Evolutionary conservation across 2,888 invertebrate genomes (phyloP).

Genomic region (Dermolepida albohirtum): DNA sequence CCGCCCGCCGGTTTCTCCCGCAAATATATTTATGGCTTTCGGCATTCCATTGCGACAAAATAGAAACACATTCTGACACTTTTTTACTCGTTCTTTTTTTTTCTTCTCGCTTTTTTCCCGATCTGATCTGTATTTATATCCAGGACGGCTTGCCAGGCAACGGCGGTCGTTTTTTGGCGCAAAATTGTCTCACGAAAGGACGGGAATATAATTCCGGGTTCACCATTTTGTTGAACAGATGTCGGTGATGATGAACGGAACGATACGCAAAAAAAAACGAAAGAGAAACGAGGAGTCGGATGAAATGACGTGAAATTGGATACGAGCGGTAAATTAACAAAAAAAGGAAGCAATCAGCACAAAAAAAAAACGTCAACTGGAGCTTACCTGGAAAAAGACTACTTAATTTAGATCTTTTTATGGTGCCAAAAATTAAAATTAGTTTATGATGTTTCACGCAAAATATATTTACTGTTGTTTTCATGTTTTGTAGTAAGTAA

Average conservation of each 20-base stretch:
- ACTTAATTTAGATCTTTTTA: too few species aligned
- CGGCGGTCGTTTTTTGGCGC: too few species aligned
- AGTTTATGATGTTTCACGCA: too few species aligned
- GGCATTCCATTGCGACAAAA: constrained; percentile 20
- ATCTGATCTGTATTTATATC: too few species aligned
- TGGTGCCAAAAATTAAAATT: too few species aligned
- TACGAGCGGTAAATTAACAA: constrained; percentile 27
- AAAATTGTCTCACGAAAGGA: too few species aligned
- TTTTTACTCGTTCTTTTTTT: constrained; percentile 9
- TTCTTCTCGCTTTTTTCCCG: too few species aligned
- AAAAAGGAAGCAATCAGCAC: constrained; percentile 14
- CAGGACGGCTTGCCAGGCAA: too few species aligned
- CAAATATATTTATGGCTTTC: constrained; percentile 24
- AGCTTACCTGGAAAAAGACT: not conserved
- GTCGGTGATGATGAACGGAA: constrained; percentile 24
- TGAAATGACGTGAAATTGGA: constrained; percentile 33
- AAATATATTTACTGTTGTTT: too few species aligned
- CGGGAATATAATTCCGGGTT: constrained; percentile 30
- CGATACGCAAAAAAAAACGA: constrained; percentile 13
- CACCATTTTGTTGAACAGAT: constrained; percentile 30
- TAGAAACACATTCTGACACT: constrained; percentile 22
- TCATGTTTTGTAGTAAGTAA: too few species aligned
- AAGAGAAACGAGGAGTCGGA: constrained; percentile 14
- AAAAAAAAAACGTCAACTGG: constrained; percentile 13
- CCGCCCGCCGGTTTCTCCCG: too few species aligned